A percentile compares a stretch with the other conserved stretches of the same genome.
Conservation (phyloP, 2,113 vertebrate genomes). For the Bubalus kerabau region DNA sequence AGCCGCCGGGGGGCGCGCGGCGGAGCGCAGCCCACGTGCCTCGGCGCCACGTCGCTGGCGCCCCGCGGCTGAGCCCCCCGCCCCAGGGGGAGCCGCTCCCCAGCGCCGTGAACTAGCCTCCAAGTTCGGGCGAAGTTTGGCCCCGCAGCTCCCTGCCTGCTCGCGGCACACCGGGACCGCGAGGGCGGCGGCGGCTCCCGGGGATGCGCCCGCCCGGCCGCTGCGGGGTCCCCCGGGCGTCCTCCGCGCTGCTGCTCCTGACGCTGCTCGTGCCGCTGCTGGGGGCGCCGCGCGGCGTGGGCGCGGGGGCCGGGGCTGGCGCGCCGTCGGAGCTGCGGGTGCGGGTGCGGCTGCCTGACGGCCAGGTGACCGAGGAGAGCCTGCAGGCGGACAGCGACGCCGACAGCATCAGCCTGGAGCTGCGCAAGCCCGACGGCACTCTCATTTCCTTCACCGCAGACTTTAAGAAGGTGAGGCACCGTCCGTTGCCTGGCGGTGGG, state of each 20-base stretch:
- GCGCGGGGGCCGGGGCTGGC: not conserved
- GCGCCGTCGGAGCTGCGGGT: constrained; percentile 87
- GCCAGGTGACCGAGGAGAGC: constrained; percentile 91
- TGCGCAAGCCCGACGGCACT: constrained; percentile 90
- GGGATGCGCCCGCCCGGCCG: constrained; percentile 49
- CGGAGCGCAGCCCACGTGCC: not conserved
- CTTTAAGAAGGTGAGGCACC: constrained; percentile 90
- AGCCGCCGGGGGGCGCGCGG: not conserved
- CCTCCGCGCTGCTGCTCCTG: constrained; percentile 32
- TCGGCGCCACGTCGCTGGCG: not conserved
- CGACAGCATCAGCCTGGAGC: constrained; percentile 91
- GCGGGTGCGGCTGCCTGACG: constrained; percentile 89
- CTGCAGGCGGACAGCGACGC: constrained; percentile 91
- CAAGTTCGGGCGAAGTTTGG: constrained; percentile 36
- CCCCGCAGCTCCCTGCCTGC: not conserved
- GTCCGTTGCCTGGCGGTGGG: not conserved
- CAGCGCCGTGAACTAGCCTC: not conserved
- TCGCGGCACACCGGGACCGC: constrained; percentile 36
- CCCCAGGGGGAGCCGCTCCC: not conserved
- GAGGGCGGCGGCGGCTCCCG: not conserved
- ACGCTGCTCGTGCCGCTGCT: constrained; percentile 33
- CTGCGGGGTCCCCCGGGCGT: not conserved
- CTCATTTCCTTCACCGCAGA: constrained; percentile 92
- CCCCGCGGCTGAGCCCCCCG: not conserved
- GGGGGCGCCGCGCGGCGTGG: constrained; percentile 29